These are phyloP conservation scores for Spilosoma lubricipeda DNA, from an alignment of 2,888 invertebrate species.

Conservation along the genomic window DNA sequence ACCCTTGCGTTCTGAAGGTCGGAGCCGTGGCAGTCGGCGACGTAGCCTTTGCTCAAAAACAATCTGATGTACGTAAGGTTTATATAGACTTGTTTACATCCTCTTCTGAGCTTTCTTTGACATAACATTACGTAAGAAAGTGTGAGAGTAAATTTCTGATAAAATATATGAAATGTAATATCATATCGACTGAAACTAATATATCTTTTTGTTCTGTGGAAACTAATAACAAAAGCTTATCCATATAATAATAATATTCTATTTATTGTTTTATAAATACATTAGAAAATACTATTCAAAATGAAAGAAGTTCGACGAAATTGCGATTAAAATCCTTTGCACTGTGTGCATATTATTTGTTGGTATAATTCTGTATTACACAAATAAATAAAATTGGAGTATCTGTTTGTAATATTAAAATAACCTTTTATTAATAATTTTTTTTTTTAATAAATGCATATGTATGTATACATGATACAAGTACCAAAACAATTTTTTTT, in stretches of 20 bases:
- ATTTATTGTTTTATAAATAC: no score
- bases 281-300: no score
- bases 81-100: constrained; percentile 33
- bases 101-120: constrained; percentile 24
- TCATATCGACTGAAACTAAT: not conserved
- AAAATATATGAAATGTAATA: not conserved
- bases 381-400: no score
- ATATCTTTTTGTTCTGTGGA: no score
- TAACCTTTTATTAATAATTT: no score
- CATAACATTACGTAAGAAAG: constrained; percentile 15
- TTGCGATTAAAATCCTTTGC: no score
- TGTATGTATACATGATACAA: no score
- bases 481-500: no score
- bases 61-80: constrained; percentile 25
- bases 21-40: constrained; percentile 72
- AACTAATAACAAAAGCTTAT: no score
- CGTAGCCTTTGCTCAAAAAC: constrained; percentile 54
- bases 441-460: no score
- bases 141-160: not conserved
- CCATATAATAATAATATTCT: no score
- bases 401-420: no score
- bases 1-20: constrained; percentile 69
- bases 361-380: not conserved
- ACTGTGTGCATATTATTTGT: not conserved
- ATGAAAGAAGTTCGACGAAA: not conserved